phyloP scores from a whole-genome alignment of 2,888 invertebrate genomes.

The Allacma fusca region DNA sequence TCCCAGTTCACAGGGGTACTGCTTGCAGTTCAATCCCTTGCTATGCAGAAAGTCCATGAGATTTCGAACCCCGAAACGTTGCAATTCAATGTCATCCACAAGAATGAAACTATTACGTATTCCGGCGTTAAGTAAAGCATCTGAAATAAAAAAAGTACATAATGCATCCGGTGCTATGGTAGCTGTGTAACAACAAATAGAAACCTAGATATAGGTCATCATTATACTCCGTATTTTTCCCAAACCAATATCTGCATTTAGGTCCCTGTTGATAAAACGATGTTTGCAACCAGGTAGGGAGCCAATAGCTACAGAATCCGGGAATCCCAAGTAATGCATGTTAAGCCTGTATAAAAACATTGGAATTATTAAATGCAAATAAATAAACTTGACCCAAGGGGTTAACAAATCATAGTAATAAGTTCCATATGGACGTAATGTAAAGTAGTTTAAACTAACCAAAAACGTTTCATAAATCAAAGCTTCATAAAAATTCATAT shows the following conservation, averaged over 20 bases:
- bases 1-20: slow-evolving; percentile 44
- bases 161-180: no score
- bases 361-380: slow-evolving; percentile 2
- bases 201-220: no score
- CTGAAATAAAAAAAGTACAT: slow-evolving; percentile 23
- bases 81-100: slow-evolving; percentile 34
- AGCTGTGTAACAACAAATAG: no score
- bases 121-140: slow-evolving; percentile 22
- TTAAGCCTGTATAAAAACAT: slow-evolving; percentile 28
- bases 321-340: slow-evolving; percentile 35
- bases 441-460: no score
- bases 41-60: not conserved
- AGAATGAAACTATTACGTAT: slow-evolving; percentile 36
- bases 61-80: slow-evolving; percentile 32
- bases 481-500: no score
- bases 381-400: no score
- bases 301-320: slow-evolving; percentile 40
- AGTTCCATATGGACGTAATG: no score
- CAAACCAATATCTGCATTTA: slow-evolving; percentile 35
- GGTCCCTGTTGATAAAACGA: slow-evolving; percentile 43
- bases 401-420: no score
- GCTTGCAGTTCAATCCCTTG: slow-evolving; percentile 9
- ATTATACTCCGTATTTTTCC: no score
- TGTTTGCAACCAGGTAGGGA: slow-evolving; percentile 39
- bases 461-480: no score